These are phyloP conservation scores for Acronicta leporina DNA, from an alignment of 2,888 invertebrate genomes.

Conservation along the genomic window DNA sequence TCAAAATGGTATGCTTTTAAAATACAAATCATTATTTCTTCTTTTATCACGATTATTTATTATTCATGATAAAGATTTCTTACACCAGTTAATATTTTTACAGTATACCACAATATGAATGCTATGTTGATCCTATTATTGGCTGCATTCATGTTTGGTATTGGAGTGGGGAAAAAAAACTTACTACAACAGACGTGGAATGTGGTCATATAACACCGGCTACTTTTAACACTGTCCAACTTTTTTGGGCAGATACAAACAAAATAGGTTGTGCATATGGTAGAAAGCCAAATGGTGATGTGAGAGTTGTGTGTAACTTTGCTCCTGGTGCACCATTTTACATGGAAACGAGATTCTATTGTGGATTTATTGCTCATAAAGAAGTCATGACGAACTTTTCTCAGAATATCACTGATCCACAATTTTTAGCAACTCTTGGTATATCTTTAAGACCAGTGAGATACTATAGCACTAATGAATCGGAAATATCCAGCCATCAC, in stretches of 20 bases:
- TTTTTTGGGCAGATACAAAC: conserved; percentile 79
- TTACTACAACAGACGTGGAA: conserved; percentile 70
- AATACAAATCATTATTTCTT: neutral
- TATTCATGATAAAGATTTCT: neutral
- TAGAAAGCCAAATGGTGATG: conserved; percentile 65
- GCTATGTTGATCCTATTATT: conserved; percentile 73
- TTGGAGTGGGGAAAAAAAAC: conserved; percentile 68
- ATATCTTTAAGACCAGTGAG: conserved; percentile 51
- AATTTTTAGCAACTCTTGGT: conserved; percentile 63
- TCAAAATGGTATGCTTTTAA: conserved; percentile 66
- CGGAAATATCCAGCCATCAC: conserved; percentile 1
- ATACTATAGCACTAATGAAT: conserved; percentile 8
- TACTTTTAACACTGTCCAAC: conserved; percentile 75
- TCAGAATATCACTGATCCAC: conserved; percentile 54
- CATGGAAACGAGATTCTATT: conserved; percentile 71
- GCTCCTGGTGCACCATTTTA: conserved; percentile 79
- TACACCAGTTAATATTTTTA: conserved; percentile 11
- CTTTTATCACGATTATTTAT: neutral
- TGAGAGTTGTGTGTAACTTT: conserved; percentile 81
- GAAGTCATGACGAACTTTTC: conserved; percentile 40
- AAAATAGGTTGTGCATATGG: conserved; percentile 83
- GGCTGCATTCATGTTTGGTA: conserved; percentile 83
- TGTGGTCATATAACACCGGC: conserved; percentile 73
- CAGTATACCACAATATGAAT: conserved; percentile 78
- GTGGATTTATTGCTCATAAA: conserved; percentile 73